Base-by-base conservation (phyloP, 2,888 invertebrate genomes). In the Drosophila siamana region DNA sequence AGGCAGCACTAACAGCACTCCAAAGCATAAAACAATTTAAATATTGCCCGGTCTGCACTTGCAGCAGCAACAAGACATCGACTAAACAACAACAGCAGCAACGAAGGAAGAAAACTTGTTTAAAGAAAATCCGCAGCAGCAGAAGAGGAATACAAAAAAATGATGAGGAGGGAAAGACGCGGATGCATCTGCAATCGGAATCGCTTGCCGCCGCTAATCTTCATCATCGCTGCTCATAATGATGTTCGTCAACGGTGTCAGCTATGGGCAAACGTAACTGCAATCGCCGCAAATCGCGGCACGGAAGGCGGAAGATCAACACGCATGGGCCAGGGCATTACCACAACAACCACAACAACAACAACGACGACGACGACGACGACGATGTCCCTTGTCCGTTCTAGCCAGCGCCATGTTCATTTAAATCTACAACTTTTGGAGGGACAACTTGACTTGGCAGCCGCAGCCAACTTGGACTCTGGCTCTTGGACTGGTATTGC, bases 381-480 rank as follows among this genome's bases (percentile, higher is more conserved):
- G 28, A 24, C 33, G 46, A 40, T 66, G 69, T 59, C 62, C 51
- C 56, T 30, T 33, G 65, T 67, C 66, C 57, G 50, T 54, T 59
- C 69, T 38, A 70, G 63, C 66, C 86, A 81, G 77, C 86, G 83
- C 77, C 89, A 85, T 89, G 89, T 89, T 89, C 86, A 89, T 89
- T 86, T 86, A 89, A 87, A 88, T 89, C 88, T 86, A 88, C 88
- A 89, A 89, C 86, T 74, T 79, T 87, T 77, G 78, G 89, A 90
- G 90, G 89, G 89, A 89, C 90, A 89, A 89, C 86, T 89, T 85
- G 86, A 86, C 85, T 86, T 59, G 47, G 26, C 47, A 54, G 54
- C 54, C 41, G 36, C 36, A 52, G 44, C 60, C 73, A 69, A 67
- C 63, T 64, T 64, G 70, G 77, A 71, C 72, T 78, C 61, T 64